These are phyloP conservation scores for Elgaria multicarinata DNA, from an alignment of 2,113 vertebrate genomes.

Conservation along the genomic window DNA sequence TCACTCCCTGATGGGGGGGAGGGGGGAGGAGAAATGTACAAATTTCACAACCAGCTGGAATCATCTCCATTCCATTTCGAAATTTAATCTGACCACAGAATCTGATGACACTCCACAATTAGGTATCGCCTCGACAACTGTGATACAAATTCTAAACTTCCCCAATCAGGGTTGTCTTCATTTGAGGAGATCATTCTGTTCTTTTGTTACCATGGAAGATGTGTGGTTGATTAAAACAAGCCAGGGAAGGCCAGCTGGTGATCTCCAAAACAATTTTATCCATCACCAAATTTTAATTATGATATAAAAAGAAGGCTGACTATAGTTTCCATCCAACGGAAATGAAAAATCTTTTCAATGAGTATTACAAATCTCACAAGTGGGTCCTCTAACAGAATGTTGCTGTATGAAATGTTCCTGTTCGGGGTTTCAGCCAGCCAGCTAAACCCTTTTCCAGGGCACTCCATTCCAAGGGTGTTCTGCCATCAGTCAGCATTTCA, in stretches of 20 bases:
- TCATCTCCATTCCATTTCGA: neutral
- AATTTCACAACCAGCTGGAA: conserved; percentile 12
- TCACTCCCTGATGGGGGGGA: neutral
- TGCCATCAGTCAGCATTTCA: too few relatives aligned
- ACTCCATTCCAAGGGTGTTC: too few relatives aligned
- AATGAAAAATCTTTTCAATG: neutral
- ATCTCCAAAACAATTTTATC: neutral
- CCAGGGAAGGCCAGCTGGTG: neutral
- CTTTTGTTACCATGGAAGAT: neutral
- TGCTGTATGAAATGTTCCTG: too few relatives aligned
- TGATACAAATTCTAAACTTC: neutral
- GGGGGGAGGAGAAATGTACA: neutral
- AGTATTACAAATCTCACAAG: too few relatives aligned
- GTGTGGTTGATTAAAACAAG: rapidly evolving
- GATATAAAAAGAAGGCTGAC: neutral
- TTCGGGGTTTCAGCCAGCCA: neutral
- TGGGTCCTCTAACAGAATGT: too few relatives aligned
- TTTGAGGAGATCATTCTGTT: rapidly evolving
- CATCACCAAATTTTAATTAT: neutral
- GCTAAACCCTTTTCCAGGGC: too few relatives aligned
- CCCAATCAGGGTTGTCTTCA: neutral
- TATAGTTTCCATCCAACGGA: neutral
- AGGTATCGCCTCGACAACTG: neutral
- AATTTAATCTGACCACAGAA: neutral
- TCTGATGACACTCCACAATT: neutral